phyloP scores from a whole-genome alignment of 2,113 vertebrate species.

The Struthio camelus region DNA sequence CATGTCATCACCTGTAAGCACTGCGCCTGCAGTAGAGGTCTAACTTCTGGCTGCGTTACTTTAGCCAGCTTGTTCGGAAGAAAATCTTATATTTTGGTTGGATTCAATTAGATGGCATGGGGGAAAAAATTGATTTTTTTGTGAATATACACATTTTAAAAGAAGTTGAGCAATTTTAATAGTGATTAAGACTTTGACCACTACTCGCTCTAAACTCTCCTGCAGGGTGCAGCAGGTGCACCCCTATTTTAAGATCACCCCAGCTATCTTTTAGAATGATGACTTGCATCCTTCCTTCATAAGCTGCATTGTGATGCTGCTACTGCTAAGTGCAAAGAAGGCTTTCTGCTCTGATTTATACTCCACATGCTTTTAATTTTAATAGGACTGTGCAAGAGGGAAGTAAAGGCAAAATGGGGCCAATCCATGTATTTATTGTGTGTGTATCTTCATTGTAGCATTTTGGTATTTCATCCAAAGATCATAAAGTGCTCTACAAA shows the following conservation, averaged over 20 bases:
- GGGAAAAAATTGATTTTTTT: neutral
- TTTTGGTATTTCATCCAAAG: conserved; percentile 46
- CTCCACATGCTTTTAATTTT: neutral
- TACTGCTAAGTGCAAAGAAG: neutral
- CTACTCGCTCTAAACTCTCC: neutral
- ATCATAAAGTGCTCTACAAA: conserved; percentile 35
- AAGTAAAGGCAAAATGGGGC: conserved; percentile 20
- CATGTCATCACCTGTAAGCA: neutral
- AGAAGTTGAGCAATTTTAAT: neutral
- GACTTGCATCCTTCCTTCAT: neutral
- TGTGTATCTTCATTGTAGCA: neutral
- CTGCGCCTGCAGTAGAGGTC: neutral
- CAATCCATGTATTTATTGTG: neutral
- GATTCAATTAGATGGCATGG: neutral
- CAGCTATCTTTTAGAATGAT: neutral
- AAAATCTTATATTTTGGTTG: neutral
- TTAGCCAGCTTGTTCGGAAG: neutral
- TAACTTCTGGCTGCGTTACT: neutral
- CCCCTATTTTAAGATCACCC: neutral
- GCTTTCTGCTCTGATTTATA: neutral
- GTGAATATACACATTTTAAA: neutral
- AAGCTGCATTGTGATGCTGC: neutral
- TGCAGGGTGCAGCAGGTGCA: neutral
- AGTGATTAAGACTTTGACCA: neutral
- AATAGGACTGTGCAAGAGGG: neutral